These are phyloP conservation scores for Oryzias celebensis DNA, from an alignment of 2,113 vertebrate species.

Conservation along the genomic window DNA sequence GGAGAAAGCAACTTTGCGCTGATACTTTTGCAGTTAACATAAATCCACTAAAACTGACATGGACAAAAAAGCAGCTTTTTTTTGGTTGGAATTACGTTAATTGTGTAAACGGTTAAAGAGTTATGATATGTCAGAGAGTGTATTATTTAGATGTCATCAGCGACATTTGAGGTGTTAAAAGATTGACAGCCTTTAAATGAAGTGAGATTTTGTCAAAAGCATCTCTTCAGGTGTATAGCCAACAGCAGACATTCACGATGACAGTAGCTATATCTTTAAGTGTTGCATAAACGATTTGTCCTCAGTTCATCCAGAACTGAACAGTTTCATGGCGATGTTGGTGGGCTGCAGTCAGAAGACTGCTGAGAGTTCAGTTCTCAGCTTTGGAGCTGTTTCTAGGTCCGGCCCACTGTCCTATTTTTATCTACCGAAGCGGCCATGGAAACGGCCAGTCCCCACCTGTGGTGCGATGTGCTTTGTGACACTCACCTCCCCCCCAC, in stretches of 20 bases:
- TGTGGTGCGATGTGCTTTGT: slow-evolving; percentile 75
- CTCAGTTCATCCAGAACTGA: not conserved
- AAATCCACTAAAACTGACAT: too few species aligned
- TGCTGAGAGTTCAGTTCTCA: slow-evolving; percentile 11
- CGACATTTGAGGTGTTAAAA: too few species aligned
- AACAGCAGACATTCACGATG: slow-evolving; percentile 10
- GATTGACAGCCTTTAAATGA: too few species aligned
- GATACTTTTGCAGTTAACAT: too few species aligned
- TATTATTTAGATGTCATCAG: too few species aligned
- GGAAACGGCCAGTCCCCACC: slow-evolving; percentile 58
- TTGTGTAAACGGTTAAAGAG: too few species aligned
- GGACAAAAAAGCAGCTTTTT: too few species aligned
- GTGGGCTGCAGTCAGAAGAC: not conserved
- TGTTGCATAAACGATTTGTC: not conserved
- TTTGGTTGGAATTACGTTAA: too few species aligned
- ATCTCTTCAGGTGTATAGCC: slow-evolving; percentile 9
- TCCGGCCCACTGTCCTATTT: slow-evolving; percentile 43
- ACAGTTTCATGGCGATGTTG: not conserved
- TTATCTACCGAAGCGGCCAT: slow-evolving; percentile 49
- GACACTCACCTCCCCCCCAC: slow-evolving; percentile 72
- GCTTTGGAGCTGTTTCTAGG: slow-evolving; percentile 41
- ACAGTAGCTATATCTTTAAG: not conserved
- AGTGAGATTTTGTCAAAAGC: slow-evolving; percentile 1
- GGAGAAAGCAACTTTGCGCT: too few species aligned
- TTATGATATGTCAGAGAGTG: too few species aligned